Evolutionary conservation across 1,140 invertebrate species (phyloP).

Genomic region (Agrilus planipennis): DNA sequence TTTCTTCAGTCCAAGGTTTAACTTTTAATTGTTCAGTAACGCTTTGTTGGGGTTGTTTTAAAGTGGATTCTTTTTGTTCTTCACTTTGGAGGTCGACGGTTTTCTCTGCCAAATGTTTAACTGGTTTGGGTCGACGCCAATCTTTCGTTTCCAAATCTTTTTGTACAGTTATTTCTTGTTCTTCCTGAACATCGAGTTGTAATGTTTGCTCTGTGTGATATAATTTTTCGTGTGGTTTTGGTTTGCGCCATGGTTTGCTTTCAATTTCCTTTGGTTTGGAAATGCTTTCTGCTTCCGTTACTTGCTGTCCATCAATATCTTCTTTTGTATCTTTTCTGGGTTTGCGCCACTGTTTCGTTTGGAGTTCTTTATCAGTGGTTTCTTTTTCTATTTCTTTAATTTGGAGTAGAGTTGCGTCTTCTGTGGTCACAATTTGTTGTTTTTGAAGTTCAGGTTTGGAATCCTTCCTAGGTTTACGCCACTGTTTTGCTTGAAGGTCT

Average conservation of each 20-base stretch:
- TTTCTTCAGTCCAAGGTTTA: conserved; percentile 9
- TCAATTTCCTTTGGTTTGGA: background rate
- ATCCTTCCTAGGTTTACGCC: background rate
- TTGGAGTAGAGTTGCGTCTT: conserved; percentile 1
- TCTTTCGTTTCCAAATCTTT: background rate
- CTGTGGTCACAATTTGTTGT: too few relatives aligned
- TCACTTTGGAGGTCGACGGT: background rate
- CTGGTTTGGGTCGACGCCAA: conserved; percentile 6
- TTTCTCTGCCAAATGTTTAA: background rate
- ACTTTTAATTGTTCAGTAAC: background rate
- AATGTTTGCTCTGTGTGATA: background rate
- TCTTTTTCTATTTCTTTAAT: background rate
- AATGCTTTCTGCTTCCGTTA: background rate
- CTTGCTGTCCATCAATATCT: background rate
- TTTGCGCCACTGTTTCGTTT: conserved; percentile 1
- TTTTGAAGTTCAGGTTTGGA: too few relatives aligned
- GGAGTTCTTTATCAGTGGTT: background rate
- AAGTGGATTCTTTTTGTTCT: background rate
- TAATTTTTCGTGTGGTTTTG: conserved; percentile 6
- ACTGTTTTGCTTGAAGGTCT: background rate
- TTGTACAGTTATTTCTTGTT: background rate
- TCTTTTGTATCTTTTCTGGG: background rate
- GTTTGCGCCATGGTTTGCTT: background rate
- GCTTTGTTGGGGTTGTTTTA: background rate
- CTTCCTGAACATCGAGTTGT: background rate